Base-by-base conservation (phyloP, 2,797 vertebrate species). In the Choloepus didactylus region DNA sequence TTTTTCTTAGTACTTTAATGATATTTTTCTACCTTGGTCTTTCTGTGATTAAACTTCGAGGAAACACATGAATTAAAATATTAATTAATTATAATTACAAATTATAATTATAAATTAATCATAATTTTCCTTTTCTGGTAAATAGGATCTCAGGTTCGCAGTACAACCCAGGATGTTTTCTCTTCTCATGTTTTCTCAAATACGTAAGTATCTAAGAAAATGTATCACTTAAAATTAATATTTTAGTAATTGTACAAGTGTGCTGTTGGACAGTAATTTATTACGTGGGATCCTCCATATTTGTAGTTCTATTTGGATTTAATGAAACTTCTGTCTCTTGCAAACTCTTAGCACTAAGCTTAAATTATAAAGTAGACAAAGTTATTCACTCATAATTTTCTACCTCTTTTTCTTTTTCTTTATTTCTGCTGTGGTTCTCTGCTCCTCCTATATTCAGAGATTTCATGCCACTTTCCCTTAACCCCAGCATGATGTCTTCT, bases 191-290 rank as follows among this genome's bases (percentile, higher is more conserved):
- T 77, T 85, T 51, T 38, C 23, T 75, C 90, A 91, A 93, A 95
- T 91, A 75, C 2, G 97, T 97, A 94, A 97, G 97, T 97, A 95
- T 56, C 15, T 83, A 67, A 89, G 25, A 66, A 77, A 56, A 75
- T 90, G 5, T 69, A 2, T 41, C 38, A 59, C 72, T 66, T 38
- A 72, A 41, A 80, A 79, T 46, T 84, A 54, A 14, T 41, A 83
- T 72, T 91, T 93, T 84, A 75, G 81, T 89, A 81, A 93, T 27
- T 72, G 6, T 2, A 18, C 62, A 67, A n/a, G 18, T 44, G 7
- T 76, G 35, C 15, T 41, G 5, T 31, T 87, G n/a, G 59, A 54
- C 84, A 82, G 44, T n/a, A 76, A 60, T 77, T 76, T 14, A 56
- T 83, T 81, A 41, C 3, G 23, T 83, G 25, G 29, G 60, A 77